Evolutionary conservation across 2,113 vertebrate species (phyloP), one percentile per base, ranked within the genome.

Genomic region (Mesoclemmys tuberculata): DNA sequence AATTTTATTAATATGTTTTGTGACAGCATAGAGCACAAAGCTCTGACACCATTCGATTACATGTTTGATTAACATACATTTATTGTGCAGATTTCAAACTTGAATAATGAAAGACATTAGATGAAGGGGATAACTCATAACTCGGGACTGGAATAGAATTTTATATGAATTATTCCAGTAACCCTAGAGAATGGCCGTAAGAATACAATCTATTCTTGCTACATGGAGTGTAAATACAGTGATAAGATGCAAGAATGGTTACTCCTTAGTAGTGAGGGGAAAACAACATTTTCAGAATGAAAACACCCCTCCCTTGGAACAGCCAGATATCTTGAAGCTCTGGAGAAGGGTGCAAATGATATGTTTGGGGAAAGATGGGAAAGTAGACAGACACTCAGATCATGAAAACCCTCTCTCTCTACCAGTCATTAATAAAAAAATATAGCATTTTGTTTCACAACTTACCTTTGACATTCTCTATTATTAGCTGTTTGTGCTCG

Each of bases 391-490:
- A 68, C 14, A 31, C 16, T 68, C 61, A n/a, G 16, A 11, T 75
- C 22, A 22, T 44, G 38, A 75, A 75, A 26, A 75, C n/a, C 19
- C 41, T 24, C 41, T n/a, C 41, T n/a, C 21, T 44, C 31, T 27
- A 46, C 12, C 44, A 24, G 3, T 13, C 41, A 75, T 26, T 44
- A 75, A 75, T 46, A 41, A 41, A 74, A 74, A 75, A 75, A 26
- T 11, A 21, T 27, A 54, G 10, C 80, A 21, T 31, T 10, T 27
- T 11, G 4, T 12, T 31, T 94, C 79, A 92, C 94, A 93, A 97
- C 97, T 98, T 98, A 98, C 98, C 98, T 98, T 90, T 98, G 98
- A 90, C 97, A 97, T 22, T 98, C 97, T 94, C 98, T 98, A 48
- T 75, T 96, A 80, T 97, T 98, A 81, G 98, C 95, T 85, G 97